These are phyloP conservation scores for Mormyrus iriodes DNA, from an alignment of 2,113 vertebrate species.

Conservation along the genomic window DNA sequence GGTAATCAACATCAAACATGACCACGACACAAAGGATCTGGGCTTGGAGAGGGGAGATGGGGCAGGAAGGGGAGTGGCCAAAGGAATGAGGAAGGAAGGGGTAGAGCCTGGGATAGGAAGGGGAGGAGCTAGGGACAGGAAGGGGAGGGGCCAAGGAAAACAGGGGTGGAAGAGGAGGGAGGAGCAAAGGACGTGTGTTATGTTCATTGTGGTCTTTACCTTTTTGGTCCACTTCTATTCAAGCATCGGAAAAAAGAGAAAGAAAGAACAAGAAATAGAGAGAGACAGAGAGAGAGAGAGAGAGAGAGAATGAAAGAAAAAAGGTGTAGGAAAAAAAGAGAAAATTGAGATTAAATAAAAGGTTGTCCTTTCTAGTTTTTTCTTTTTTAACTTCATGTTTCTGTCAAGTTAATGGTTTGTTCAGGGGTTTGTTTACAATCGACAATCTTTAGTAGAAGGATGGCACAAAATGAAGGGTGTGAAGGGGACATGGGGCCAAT, in stretches of 20 bases:
- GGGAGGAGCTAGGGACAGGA: constrained; percentile 30
- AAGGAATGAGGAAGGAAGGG: constrained; percentile 38
- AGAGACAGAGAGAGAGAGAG: constrained; percentile 43
- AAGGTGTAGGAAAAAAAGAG: constrained; percentile 77
- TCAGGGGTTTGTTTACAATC: constrained; percentile 34
- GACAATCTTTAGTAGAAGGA: constrained; percentile 51
- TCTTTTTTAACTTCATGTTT: constrained; percentile 52
- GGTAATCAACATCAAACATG: constrained; percentile 79
- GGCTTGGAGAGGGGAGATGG: constrained; percentile 64
- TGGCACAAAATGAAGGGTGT: constrained; percentile 60
- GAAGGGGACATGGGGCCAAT: constrained; percentile 59
- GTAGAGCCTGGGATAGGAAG: constrained; percentile 46
- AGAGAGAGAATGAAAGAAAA: constrained; percentile 74
- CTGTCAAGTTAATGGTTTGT: constrained; percentile 57
- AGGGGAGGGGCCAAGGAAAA: constrained; percentile 30
- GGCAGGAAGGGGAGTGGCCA: constrained; percentile 40
- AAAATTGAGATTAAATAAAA: constrained; percentile 89
- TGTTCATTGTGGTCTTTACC: constrained; percentile 90
- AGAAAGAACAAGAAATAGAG: constrained; percentile 76
- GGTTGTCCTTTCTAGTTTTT: constrained; percentile 55
- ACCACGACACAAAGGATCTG: constrained; percentile 82
- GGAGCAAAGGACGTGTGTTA: constrained; percentile 55
- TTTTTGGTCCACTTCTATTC: constrained; percentile 99
- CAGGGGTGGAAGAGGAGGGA: constrained; percentile 33
- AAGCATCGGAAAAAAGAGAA: constrained; percentile 86